Percentiles rank a stretch among this genome's conserved stretches.
Conservation (phyloP, 2,888 invertebrate genomes). For the Drosophila kuntzei region DNA sequence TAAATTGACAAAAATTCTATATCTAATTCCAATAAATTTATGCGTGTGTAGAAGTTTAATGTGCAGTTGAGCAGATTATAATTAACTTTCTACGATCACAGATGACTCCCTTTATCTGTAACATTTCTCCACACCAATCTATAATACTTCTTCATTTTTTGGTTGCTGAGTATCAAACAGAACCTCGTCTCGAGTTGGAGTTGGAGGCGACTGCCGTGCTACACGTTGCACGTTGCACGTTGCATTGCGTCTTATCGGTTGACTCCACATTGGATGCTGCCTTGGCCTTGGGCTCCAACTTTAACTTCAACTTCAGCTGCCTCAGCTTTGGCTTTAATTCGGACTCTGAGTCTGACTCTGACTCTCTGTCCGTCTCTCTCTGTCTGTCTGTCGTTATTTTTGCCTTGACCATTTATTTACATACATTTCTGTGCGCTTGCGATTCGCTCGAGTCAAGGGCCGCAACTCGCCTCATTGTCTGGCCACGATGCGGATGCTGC, state of each 20-base stretch:
- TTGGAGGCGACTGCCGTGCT: constrained; percentile 68
- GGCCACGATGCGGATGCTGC: constrained; percentile 54
- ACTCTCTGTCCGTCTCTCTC: constrained; percentile 3
- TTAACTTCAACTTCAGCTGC: constrained; percentile 25
- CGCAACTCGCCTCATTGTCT: constrained; percentile 76
- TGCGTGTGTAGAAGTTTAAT: too few species aligned
- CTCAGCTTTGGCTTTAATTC: constrained; percentile 2
- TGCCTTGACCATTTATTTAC: constrained; percentile 73
- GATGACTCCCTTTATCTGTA: neutral
- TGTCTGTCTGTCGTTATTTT: constrained; percentile 42
- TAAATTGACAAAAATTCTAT: too few species aligned
- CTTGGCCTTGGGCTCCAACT: constrained; percentile 64
- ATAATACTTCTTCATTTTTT: neutral
- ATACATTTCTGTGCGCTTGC: constrained; percentile 56
- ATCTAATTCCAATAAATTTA: too few species aligned
- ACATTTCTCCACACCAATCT: neutral
- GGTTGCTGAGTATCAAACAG: constrained; percentile 17
- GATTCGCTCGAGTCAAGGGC: constrained; percentile 68
- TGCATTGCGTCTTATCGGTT: constrained; percentile 37
- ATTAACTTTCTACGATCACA: neutral
- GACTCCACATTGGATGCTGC: constrained; percentile 36
- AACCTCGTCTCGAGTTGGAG: constrained; percentile 30
- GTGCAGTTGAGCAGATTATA: too few species aligned
- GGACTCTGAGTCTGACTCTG: neutral
- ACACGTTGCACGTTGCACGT: constrained; percentile 53